phyloP scores from a whole-genome alignment of 2,113 vertebrate genomes.

The Anser brachyrhynchus region DNA sequence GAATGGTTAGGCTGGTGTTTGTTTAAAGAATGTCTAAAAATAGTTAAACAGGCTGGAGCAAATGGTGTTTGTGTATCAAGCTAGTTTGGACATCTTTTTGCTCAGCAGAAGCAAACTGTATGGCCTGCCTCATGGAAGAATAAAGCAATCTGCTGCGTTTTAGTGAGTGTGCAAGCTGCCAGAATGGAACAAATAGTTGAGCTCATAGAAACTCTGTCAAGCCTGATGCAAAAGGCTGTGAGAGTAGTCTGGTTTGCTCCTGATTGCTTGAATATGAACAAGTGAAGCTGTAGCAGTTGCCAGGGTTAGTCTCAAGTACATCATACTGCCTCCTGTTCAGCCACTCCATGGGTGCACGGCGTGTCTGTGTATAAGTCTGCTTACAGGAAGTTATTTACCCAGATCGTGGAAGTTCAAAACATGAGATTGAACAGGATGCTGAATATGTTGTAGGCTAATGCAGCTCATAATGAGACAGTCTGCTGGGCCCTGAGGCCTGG shows the following conservation, averaged over 20 bases:
- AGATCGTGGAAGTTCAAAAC: not conserved
- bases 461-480: not conserved
- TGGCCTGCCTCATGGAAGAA: not conserved
- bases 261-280: not conserved
- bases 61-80: not conserved
- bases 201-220: not conserved
- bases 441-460: not conserved
- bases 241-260: not conserved
- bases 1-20: constrained; percentile 14
- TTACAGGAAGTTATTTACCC: not conserved
- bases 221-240: not conserved
- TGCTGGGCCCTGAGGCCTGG: not conserved
- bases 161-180: not conserved
- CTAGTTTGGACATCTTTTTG: not conserved
- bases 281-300: not conserved
- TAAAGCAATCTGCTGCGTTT: not conserved
- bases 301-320: not conserved
- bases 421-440: not conserved
- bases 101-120: not conserved
- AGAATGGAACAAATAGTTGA: not conserved
- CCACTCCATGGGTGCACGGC: not conserved
- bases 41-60: not conserved
- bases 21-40: constrained; percentile 43
- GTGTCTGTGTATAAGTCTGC: not conserved
- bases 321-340: not conserved